These are phyloP conservation scores for Chaitophorus viminalis DNA, from an alignment of 2,888 invertebrate species.

Conservation along the genomic window DNA sequence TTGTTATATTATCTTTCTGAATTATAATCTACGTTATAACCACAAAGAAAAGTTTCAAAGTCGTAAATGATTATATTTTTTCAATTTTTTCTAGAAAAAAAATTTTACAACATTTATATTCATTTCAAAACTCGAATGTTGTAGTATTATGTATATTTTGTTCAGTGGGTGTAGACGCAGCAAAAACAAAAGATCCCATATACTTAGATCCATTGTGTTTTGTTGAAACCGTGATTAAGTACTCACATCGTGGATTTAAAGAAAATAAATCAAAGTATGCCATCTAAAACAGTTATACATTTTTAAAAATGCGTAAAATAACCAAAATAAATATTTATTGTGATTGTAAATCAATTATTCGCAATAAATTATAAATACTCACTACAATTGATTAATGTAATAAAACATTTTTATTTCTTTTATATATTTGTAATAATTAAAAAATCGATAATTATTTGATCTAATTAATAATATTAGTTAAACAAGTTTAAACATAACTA, in stretches of 20 bases:
- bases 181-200: conserved; percentile 32
- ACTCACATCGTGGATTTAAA: conserved; percentile 30
- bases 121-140: neutral
- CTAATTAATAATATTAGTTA: neutral
- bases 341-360: too few species aligned
- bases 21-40: neutral
- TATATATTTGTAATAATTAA: neutral
- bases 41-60: neutral
- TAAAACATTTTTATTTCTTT: too few species aligned
- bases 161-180: neutral
- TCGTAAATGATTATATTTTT: neutral
- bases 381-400: too few species aligned
- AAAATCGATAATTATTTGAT: neutral
- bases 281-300: conserved; percentile 23
- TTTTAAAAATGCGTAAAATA: neutral
- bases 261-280: conserved; percentile 48
- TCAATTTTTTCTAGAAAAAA: neutral
- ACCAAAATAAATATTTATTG: neutral
- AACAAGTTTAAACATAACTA: neutral
- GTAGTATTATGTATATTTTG: neutral
- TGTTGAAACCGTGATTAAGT: conserved; percentile 29
- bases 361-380: neutral
- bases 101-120: neutral
- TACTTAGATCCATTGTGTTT: conserved; percentile 40
- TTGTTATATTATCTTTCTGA: neutral